A percentile compares a stretch with the other conserved stretches of the same genome.
phyloP scores from a whole-genome alignment of 1,140 invertebrate species.

The Drosophila leontia region DNA sequence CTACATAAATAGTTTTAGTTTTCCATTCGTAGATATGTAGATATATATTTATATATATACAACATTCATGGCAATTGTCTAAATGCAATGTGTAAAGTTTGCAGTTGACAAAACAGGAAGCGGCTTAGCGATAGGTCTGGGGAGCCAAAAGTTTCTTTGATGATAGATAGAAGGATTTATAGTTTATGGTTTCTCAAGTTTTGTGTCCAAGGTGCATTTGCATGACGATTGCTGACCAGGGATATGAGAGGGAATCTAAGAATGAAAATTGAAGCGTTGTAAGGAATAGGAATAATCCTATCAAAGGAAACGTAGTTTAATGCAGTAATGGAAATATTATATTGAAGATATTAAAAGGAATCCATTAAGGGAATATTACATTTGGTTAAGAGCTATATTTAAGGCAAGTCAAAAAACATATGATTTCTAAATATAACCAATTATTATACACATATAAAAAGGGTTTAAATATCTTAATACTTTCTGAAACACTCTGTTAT shows the following conservation, averaged over 20 bases:
- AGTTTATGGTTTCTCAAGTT: slow-evolving; percentile 44
- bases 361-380: too few relatives aligned
- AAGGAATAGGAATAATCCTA: neutral
- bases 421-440: too few relatives aligned
- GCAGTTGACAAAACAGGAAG: slow-evolving; percentile 50
- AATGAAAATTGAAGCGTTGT: neutral
- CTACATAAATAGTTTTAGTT: slow-evolving; percentile 46
- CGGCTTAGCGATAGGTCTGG: slow-evolving; percentile 20
- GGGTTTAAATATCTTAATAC: too few relatives aligned
- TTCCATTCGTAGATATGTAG: slow-evolving; percentile 16
- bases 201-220: slow-evolving; percentile 30
- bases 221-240: slow-evolving; percentile 15
- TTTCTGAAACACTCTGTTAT: too few relatives aligned
- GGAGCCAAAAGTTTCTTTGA: slow-evolving; percentile 29
- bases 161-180: slow-evolving; percentile 48
- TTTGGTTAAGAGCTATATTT: too few relatives aligned
- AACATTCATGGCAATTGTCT: slow-evolving; percentile 33
- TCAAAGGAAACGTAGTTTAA: neutral
- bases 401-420: too few relatives aligned
- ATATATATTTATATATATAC: slow-evolving; percentile 2
- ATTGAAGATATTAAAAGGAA: neutral
- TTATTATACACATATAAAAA: too few relatives aligned
- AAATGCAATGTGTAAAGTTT: slow-evolving; percentile 46
- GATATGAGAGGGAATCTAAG: neutral
- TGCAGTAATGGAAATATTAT: too few relatives aligned